These are phyloP conservation scores for Nemurella pictetii DNA, from an alignment of 2,888 invertebrate species.

Conservation along the genomic window DNA sequence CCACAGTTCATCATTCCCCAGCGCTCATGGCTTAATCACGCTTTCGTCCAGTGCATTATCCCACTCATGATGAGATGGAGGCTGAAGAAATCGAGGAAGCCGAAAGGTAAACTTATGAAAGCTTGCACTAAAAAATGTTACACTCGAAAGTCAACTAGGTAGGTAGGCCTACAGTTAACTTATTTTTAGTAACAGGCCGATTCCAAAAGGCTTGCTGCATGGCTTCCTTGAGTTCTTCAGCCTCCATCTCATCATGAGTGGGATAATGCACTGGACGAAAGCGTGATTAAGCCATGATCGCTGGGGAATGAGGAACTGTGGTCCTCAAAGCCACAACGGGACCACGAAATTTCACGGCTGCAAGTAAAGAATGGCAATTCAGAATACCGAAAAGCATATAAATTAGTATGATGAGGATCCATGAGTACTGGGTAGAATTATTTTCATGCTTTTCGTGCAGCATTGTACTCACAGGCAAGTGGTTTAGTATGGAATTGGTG, in stretches of 20 bases:
- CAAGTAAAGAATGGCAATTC: conserved; percentile 55
- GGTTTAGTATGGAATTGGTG: conserved; percentile 55
- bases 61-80: conserved; percentile 65
- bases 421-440: conserved; percentile 59
- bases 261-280: conserved; percentile 58
- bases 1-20: conserved; percentile 44
- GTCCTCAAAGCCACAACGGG: conserved; percentile 37
- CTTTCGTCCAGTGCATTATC: conserved; percentile 56
- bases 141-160: too few relatives aligned
- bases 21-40: conserved; percentile 46
- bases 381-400: too few relatives aligned
- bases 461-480: neutral
- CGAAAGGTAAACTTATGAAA: conserved; percentile 57
- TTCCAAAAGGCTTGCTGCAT: conserved; percentile 60
- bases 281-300: conserved; percentile 46
- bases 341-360: too few relatives aligned
- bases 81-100: conserved; percentile 65
- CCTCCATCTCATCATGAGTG: conserved; percentile 64
- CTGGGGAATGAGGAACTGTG: conserved; percentile 44
- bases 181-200: conserved; percentile 67
- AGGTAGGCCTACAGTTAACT: too few relatives aligned
- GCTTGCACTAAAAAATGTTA: too few relatives aligned
- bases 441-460: too few relatives aligned
- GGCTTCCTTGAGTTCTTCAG: conserved; percentile 63
- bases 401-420: too few relatives aligned